Evolutionary conservation across 1,140 invertebrate genomes (phyloP).

Genomic region (Drosophila arizonae): DNA sequence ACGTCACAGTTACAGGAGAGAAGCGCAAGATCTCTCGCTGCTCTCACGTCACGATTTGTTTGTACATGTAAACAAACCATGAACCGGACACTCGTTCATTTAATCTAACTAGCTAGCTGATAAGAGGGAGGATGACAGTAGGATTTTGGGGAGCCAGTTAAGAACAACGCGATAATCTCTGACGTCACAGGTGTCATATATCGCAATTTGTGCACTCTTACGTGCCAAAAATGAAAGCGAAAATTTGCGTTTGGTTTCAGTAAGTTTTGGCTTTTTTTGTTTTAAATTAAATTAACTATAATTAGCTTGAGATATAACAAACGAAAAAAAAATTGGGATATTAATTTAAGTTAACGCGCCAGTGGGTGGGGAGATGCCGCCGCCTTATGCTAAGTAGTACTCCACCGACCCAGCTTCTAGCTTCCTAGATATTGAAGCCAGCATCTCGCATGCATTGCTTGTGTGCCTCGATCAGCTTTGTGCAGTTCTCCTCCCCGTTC

Average conservation of each 20-base stretch:
- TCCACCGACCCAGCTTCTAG: background rate
- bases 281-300: conserved; percentile 69
- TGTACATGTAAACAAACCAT: too few species aligned
- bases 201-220: background rate
- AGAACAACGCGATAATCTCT: background rate
- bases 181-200: background rate
- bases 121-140: background rate
- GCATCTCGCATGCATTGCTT: conserved; percentile 97
- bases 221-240: background rate
- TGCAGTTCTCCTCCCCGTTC: conserved; percentile 96
- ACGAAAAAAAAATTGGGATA: conserved; percentile 19
- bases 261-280: conserved; percentile 23
- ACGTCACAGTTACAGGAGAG: background rate
- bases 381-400: conserved; percentile 26
- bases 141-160: background rate
- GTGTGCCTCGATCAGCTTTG: conserved; percentile 95
- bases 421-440: conserved; percentile 90
- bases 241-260: conserved; percentile 14
- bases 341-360: conserved; percentile 6
- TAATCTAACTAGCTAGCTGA: too few species aligned
- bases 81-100: too few species aligned
- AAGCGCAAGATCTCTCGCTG: too few species aligned
- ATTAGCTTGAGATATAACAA: conserved; percentile 71
- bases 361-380: background rate
- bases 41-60: too few species aligned